These are phyloP conservation scores for Chirona hameri DNA, from an alignment of 2,888 invertebrate genomes.

Conservation along the genomic window DNA sequence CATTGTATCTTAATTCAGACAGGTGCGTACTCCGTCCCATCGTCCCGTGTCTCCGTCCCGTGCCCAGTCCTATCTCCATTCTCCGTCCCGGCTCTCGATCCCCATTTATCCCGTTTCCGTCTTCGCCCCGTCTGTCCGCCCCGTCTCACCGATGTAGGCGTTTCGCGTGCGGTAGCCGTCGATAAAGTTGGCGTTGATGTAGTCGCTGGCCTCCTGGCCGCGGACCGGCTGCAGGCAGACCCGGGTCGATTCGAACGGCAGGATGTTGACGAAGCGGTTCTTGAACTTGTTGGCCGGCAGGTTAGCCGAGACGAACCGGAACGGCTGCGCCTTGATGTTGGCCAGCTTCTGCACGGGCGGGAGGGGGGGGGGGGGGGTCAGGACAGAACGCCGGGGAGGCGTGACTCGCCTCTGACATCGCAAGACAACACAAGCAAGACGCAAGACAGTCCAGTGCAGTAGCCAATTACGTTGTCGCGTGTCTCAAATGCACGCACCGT, in stretches of 20 bases:
- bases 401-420: too few relatives aligned
- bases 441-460: not conserved
- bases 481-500: too few relatives aligned
- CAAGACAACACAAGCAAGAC: too few relatives aligned
- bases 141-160: slow-evolving; percentile 84
- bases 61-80: too few relatives aligned
- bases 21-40: too few relatives aligned
- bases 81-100: too few relatives aligned
- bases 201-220: slow-evolving; percentile 69
- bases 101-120: too few relatives aligned
- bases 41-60: too few relatives aligned
- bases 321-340: slow-evolving; percentile 88
- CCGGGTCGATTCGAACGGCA: slow-evolving; percentile 93
- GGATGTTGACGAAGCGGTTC: slow-evolving; percentile 94
- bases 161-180: slow-evolving; percentile 87
- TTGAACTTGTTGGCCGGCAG: slow-evolving; percentile 96
- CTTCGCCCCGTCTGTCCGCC: too few relatives aligned
- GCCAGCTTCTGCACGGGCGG: slow-evolving; percentile 67
- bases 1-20: too few relatives aligned
- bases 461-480: too few relatives aligned
- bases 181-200: slow-evolving; percentile 97
- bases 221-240: slow-evolving; percentile 88
- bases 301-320: slow-evolving; percentile 92
- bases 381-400: too few relatives aligned
- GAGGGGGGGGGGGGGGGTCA: slow-evolving; percentile 33